These are phyloP conservation scores for Oligia fasciuncula DNA, from an alignment of 2,888 invertebrate species.

Conservation along the genomic window DNA sequence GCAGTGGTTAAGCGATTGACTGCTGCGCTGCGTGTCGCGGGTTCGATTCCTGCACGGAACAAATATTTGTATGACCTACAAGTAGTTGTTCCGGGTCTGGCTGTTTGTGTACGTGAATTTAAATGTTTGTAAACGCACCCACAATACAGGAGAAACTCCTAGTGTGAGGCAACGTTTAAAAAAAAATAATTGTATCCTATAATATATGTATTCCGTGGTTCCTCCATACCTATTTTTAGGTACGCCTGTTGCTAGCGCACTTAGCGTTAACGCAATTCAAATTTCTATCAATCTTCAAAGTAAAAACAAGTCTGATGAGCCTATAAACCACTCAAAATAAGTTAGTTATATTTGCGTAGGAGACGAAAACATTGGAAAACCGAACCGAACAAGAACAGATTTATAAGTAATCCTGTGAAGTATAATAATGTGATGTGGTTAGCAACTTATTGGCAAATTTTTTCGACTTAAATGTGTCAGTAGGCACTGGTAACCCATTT, in stretches of 20 bases:
- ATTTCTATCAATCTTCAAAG: conserved; percentile 25
- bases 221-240: not conserved
- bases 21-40: no score
- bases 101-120: no score
- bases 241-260: not conserved
- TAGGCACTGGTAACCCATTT: not conserved
- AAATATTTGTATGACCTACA: no score
- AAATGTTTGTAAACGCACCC: no score
- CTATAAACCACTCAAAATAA: conserved; percentile 26
- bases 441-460: no score
- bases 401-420: not conserved
- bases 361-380: not conserved
- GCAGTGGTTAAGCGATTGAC: no score
- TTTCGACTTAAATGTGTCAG: not conserved
- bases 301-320: conserved; percentile 25
- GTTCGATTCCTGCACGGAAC: no score
- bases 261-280: conserved; percentile 30
- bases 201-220: not conserved
- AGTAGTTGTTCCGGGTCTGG: no score
- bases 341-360: conserved; percentile 15
- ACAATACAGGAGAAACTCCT: no score
- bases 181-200: not conserved
- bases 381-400: not conserved
- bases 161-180: no score
- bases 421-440: not conserved